Evolutionary conservation across 2,888 invertebrate species (phyloP).

Genomic region (Chesias legatella): DNA sequence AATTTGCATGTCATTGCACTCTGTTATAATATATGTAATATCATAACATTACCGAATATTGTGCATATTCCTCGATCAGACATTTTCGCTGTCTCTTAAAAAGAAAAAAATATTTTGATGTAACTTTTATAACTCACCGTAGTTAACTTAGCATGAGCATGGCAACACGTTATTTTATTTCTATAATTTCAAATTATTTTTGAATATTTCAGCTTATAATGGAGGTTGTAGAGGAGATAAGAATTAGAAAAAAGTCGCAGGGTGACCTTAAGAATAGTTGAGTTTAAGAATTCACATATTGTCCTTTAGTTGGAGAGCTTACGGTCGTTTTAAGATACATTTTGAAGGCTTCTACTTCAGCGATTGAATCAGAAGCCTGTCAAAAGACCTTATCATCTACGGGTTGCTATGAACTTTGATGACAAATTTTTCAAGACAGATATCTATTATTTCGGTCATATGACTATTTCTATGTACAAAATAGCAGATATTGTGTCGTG

Average conservation of each 20-base stretch:
- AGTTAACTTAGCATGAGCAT: conserved; percentile 38
- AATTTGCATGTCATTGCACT: too few species aligned
- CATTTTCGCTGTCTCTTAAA: conserved; percentile 1
- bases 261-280: conserved; percentile 62
- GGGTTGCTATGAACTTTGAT: too few species aligned
- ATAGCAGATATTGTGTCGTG: too few species aligned
- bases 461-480: too few species aligned
- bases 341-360: too few species aligned
- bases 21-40: too few species aligned
- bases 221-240: conserved; percentile 79
- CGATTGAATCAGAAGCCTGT: too few species aligned
- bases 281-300: conserved; percentile 30
- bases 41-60: too few species aligned
- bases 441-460: too few species aligned
- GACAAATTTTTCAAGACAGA: too few species aligned
- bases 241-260: conserved; percentile 75
- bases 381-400: too few species aligned
- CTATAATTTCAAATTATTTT: conserved; percentile 41
- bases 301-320: conserved; percentile 3
- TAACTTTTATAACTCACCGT: conserved; percentile 11
- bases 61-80: too few species aligned
- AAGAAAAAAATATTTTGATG: background rate
- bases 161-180: conserved; percentile 24
- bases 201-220: conserved; percentile 74
- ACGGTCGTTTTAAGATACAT: background rate